Evolutionary conservation across 2,888 invertebrate genomes (phyloP).

Genomic region (Invenusta paracnida): DNA sequence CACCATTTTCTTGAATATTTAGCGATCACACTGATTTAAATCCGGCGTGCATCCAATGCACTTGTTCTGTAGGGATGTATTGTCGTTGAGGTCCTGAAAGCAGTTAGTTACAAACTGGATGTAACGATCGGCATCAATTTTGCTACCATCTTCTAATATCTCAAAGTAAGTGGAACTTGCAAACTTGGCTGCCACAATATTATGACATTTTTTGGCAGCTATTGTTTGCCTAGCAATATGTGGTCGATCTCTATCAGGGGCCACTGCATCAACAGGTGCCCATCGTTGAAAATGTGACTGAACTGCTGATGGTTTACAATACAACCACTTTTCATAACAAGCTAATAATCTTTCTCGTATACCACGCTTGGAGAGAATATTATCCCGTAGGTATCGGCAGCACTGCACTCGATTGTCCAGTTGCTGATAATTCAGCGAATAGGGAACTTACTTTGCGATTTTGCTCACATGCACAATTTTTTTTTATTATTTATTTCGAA

Average conservation of each 20-base stretch:
- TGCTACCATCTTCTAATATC: background rate
- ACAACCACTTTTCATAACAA: background rate
- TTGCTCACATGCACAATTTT: background rate
- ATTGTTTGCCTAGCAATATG: background rate
- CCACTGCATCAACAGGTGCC: background rate
- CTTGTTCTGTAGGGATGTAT: background rate
- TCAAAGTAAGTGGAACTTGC: background rate
- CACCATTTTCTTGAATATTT: background rate
- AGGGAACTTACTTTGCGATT: background rate
- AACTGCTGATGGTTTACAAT: background rate
- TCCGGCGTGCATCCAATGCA: conserved; percentile 1
- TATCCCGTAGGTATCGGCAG: background rate
- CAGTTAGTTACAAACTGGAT: background rate
- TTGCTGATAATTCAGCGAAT: background rate
- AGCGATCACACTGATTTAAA: background rate
- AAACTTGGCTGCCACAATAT: background rate
- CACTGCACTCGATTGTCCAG: background rate
- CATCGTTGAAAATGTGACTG: background rate
- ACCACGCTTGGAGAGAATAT: conserved; percentile 16
- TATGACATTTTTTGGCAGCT: background rate
- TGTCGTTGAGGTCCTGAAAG: background rate
- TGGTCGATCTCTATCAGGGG: conserved; percentile 6
- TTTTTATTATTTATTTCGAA: background rate
- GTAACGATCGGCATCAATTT: background rate
- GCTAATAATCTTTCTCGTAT: background rate